Conservation (phyloP, 2,888 invertebrate species). For the Noctua janthe region DNA sequence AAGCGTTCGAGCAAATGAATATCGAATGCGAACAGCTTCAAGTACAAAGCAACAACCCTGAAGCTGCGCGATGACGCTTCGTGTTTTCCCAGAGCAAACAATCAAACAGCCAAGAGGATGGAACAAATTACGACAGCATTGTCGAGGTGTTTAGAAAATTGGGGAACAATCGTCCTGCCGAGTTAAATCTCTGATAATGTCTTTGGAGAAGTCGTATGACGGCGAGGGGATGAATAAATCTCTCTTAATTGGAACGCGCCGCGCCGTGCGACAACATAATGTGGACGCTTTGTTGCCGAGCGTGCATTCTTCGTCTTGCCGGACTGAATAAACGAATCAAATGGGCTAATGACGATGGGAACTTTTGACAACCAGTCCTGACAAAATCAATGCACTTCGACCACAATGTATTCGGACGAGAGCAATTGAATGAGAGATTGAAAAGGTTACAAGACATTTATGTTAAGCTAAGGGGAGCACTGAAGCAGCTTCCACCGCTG, state of each 20-base stretch:
- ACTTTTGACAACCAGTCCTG: constrained; percentile 78
- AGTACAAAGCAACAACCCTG: constrained; percentile 79
- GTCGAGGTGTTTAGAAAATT: constrained; percentile 88
- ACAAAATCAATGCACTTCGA: constrained; percentile 72
- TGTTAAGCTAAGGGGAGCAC: constrained; percentile 52
- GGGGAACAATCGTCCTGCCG: constrained; percentile 87
- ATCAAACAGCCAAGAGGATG: constrained; percentile 84
- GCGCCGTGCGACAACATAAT: constrained; percentile 86
- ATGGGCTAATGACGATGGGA: constrained; percentile 81
- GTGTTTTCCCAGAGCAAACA: constrained; percentile 85
- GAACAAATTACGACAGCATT: constrained; percentile 87
- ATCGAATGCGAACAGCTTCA: constrained; percentile 82
- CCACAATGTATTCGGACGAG: constrained; percentile 62
- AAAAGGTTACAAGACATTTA: constrained; percentile 59
- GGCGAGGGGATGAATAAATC: constrained; percentile 87
- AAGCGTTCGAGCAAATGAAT: constrained; percentile 84
- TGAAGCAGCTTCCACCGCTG: constrained; percentile 54
- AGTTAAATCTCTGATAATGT: constrained; percentile 88
- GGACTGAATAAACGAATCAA: constrained; percentile 82
- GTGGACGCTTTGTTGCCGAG: constrained; percentile 83
- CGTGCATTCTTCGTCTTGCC: constrained; percentile 80
- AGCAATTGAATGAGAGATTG: constrained; percentile 66
- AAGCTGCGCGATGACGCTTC: constrained; percentile 78
- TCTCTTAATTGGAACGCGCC: constrained; percentile 87
- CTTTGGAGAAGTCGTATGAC: constrained; percentile 83